Evolutionary conservation across 2,888 invertebrate genomes (phyloP), one percentile per base, ranked within the genome.

Genomic region (Mechanitis messenoides): DNA sequence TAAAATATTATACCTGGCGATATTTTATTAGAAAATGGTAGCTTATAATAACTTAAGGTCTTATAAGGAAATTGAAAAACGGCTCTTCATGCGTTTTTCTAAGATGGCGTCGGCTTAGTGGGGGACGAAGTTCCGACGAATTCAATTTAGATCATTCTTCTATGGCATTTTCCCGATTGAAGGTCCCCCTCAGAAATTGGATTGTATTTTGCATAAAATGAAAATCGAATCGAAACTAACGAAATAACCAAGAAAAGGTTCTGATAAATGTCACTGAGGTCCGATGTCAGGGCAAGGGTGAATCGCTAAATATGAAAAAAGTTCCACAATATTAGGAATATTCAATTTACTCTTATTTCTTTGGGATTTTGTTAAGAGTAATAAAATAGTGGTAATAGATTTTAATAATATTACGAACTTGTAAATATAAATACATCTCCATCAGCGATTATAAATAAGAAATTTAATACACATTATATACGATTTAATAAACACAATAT

Each of bases 141-240:
- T 87, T 87, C 87, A 88, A 88, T 88, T 88, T 87, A 81, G 87
- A 87, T 88, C 85, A 86, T 87, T 87, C 88, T 85, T 84, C 81
- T 84, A 81, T 76, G 74, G 80, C 78, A 86, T 87, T 87, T 86
- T 85, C 86, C 75, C 83, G 85, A 84, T 85, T 83, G 83, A 79
- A 58, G 77, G 80, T 80, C 78, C 78, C 75, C 71, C 69, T 62
- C 64, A 76, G 72, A 78, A 84, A 88, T 85, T 83, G 85, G 83
- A 87, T 85, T 85, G 82, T 80, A 83, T 86, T 85, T 88, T 87
- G 87, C 88, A 89, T 88, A 85, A 87, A 87, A 86, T 83, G 83
- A 86, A 86, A 85, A 87, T 86, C 79, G 80, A 81, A 85, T 85
- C 78, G 75, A 76, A 84, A 85, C 83, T 85, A 86, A 85, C 84